Evolutionary conservation across 2,113 vertebrate genomes (phyloP).

Genomic region (human (Homo sapiens)): GRCh38 chr2:15606001-15606500

Average conservation of each 20-base stretch:
- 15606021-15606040: conserved; percentile 90
- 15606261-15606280: conserved; percentile 85
- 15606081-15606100: not conserved
- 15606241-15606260: conserved; percentile 91
- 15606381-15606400: not conserved
- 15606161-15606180: conserved; percentile 97
- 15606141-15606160: conserved; percentile 93
- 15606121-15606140: conserved; percentile 30
- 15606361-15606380: not conserved
- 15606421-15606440: not conserved
- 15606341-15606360: not conserved
- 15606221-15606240: conserved; percentile 89
- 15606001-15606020: conserved; percentile 96
- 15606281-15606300: not conserved
- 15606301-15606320: not conserved
- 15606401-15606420: not conserved
- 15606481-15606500: accelerated
- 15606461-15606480: not conserved
- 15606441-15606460: not conserved
- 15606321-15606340: not conserved
- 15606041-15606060: not conserved
- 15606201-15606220: conserved; percentile 92
- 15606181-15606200: conserved; percentile 93
- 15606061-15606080: not conserved
- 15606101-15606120: not conserved